Evolutionary conservation across 2,797 vertebrate species (phyloP), one percentile per base, ranked within the genome.

Genomic region (Melanotaenia trifasciata): DNA sequence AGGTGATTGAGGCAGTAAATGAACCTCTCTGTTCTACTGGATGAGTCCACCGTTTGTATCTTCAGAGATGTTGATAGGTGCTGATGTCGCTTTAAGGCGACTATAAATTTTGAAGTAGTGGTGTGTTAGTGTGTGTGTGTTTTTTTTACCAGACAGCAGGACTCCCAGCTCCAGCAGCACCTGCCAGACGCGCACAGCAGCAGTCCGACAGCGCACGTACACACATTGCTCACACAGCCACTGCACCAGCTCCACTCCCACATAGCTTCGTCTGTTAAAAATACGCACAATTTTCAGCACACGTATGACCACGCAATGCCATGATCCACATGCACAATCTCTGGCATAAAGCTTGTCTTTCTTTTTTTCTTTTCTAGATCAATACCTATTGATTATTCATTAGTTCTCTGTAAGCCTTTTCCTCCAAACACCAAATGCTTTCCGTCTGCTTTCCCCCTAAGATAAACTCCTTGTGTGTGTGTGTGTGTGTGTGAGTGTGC

Each of bases 151-250:
- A 91, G 98, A 97, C 85, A 96, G 93, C 80, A 99, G 94, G 85
- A 99, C 96, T 76, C 98, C 97, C 88, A 99, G 96, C 82, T 99
- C 97, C 93, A 98, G 92, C 64, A 99, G 95, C 71, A 98, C 96
- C 93, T 99, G 98, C 97, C 98, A 99, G 87, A 99, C 95, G 2
- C 97, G 96, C 47, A 70, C 93, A 58, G 96, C 97, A 74, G 96
- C 95, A 58, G 96, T 95, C 93, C 97, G 94, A 91, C 96, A 96
- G 78, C 96, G 96, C 77, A 99, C 95, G 30, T 97, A 97, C 79
- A 96, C 93, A 60, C 98, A 99, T 89, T 97, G 95, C 85, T 98
- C 96, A 81, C 98, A 92, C 72, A 99, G 94, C 98, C 98, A 99
- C 93, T 99, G 97, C 28, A 99, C 97, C 63, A 99, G 93, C 84